phyloP scores from a whole-genome alignment of 2,113 vertebrate genomes.

The Bubalus kerabau region DNA sequence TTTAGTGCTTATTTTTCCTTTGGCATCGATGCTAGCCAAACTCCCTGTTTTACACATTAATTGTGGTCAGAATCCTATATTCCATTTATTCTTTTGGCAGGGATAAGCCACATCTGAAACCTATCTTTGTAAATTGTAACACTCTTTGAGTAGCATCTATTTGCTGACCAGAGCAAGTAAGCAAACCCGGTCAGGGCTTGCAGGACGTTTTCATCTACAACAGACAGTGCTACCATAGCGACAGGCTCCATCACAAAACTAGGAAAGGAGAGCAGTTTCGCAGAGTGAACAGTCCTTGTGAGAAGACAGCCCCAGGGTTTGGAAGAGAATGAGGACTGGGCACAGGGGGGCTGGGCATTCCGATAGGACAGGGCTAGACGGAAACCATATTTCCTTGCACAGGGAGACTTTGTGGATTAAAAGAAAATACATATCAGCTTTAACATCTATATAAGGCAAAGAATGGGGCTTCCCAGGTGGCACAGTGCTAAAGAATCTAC shows the following conservation, averaged over 20 bases:
- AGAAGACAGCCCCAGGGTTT: not conserved
- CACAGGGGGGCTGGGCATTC: not conserved
- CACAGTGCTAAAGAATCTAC: not conserved
- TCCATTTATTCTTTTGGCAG: not conserved
- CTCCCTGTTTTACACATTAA: not conserved
- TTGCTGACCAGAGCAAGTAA: not conserved
- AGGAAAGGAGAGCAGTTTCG: not conserved
- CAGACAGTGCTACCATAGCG: not conserved
- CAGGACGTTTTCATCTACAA: not conserved
- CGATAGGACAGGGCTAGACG: not conserved
- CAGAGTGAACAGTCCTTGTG: not conserved
- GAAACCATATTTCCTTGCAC: not conserved
- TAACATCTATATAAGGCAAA: not conserved
- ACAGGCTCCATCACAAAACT: not conserved
- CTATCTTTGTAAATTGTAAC: not conserved
- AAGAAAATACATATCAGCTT: not conserved
- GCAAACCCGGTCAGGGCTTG: not conserved
- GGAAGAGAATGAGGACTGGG: not conserved
- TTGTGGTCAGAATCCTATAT: not conserved
- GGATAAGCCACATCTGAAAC: not conserved
- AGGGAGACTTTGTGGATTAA: not conserved
- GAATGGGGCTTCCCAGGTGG: not conserved
- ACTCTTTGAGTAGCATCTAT: not conserved
- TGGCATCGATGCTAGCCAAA: not conserved
- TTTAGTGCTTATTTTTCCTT: not conserved